Percentiles rank a stretch among this genome's conserved stretches.
Conservation (phyloP, 2,888 invertebrate genomes). For the Serrognathus titanus region DNA sequence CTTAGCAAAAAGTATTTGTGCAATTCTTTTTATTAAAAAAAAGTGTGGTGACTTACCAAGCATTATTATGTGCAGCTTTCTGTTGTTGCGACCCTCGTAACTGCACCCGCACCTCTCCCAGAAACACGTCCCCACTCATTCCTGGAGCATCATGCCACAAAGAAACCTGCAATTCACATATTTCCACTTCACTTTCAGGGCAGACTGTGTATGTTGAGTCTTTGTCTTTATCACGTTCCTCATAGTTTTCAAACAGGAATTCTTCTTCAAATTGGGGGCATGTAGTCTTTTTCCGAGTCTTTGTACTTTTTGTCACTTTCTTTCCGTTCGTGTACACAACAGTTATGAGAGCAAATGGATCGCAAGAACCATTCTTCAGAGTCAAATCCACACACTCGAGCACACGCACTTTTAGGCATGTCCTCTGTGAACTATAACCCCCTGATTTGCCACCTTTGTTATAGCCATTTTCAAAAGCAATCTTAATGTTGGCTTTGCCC, state of each 20-base stretch:
- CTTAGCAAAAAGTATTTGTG: too few species aligned
- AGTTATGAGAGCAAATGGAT: slow-evolving; percentile 82
- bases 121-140: slow-evolving; percentile 76
- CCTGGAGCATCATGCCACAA: slow-evolving; percentile 84
- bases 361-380: slow-evolving; percentile 86
- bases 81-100: slow-evolving; percentile 67
- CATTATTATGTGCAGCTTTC: slow-evolving; percentile 59
- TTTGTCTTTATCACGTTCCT: slow-evolving; percentile 50
- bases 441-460: slow-evolving; percentile 50
- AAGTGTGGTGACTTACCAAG: slow-evolving; percentile 61
- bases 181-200: slow-evolving; percentile 62
- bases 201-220: slow-evolving; percentile 34
- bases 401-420: slow-evolving; percentile 61
- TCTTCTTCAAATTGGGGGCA: slow-evolving; percentile 87
- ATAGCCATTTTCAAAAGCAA: slow-evolving; percentile 64
- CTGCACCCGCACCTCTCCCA: slow-evolving; percentile 83
- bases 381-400: slow-evolving; percentile 85
- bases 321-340: slow-evolving; percentile 78
- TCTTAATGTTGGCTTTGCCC: slow-evolving; percentile 83
- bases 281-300: slow-evolving; percentile 85
- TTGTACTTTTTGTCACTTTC: slow-evolving; percentile 75
- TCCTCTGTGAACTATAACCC: slow-evolving; percentile 33
- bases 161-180: slow-evolving; percentile 76
- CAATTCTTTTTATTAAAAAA: too few species aligned
- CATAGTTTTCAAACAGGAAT: slow-evolving; percentile 68